Conservation (phyloP, 2,113 vertebrate species). For the Notechis scutatus region DNA sequence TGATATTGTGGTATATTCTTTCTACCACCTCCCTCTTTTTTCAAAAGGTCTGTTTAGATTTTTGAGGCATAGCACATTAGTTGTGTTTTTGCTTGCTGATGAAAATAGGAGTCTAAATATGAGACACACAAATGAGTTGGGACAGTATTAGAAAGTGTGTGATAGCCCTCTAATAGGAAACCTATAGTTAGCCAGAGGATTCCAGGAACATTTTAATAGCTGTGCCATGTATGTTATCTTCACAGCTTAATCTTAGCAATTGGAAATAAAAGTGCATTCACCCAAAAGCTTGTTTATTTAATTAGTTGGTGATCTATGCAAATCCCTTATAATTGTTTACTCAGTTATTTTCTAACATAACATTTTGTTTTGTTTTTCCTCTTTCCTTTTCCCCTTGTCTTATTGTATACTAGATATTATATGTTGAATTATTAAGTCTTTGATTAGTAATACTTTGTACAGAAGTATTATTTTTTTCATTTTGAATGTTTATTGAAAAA, state of each 20-base stretch:
- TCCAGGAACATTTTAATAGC: neutral
- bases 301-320: neutral
- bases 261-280: neutral
- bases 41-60: neutral
- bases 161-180: neutral
- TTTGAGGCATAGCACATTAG: neutral
- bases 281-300: neutral
- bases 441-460: neutral
- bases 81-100: neutral
- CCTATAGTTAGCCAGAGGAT: neutral
- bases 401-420: neutral
- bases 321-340: neutral
- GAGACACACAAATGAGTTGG: neutral
- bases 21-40: neutral
- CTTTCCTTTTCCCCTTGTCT: neutral
- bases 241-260: neutral
- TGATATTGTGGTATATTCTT: neutral
- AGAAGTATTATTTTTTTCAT: neutral
- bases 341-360: neutral
- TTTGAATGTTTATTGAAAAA: neutral
- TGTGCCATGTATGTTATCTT: neutral
- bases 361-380: neutral
- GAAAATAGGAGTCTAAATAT: neutral
- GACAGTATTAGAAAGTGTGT: neutral
- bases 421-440: neutral